Evolutionary conservation across 2,113 vertebrate genomes (phyloP).

Genomic region (Grammomys dolichurus): DNA sequence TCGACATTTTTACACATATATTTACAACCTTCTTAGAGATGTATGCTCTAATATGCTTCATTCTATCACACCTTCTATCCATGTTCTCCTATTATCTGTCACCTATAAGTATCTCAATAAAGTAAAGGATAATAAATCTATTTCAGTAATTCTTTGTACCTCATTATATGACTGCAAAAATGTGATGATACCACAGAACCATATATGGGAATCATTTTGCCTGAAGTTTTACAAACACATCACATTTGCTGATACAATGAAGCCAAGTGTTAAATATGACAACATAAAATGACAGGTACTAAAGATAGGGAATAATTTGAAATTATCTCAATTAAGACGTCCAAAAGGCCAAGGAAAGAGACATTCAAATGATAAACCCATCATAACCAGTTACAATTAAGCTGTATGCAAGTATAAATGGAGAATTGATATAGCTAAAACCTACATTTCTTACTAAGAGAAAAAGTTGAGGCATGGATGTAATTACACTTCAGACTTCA

Average conservation of each 20-base stretch:
- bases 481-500: not conserved
- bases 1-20: conserved; percentile 1
- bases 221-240: not conserved
- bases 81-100: not conserved
- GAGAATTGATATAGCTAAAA: conserved; percentile 9
- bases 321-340: conserved; percentile 40
- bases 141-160: conserved; percentile 17
- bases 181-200: not conserved
- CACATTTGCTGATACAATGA: conserved; percentile 33
- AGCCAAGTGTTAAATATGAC: conserved; percentile 19
- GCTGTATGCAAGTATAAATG: not conserved
- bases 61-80: not conserved
- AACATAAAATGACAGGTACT: not conserved
- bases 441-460: not conserved
- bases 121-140: conserved; percentile 12
- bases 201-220: conserved; percentile 25
- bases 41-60: conserved; percentile 14
- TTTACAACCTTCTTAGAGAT: conserved; percentile 43
- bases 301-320: conserved; percentile 45
- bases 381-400: not conserved
- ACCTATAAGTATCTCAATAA: not conserved
- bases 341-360: not conserved
- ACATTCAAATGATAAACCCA: conserved; percentile 36
- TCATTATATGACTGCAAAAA: conserved; percentile 40
- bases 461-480: not conserved